Evolutionary conservation across 2,797 vertebrate species (phyloP), one percentile per base, ranked within the genome.

Genomic region (Xiphophorus birchmanni): DNA sequence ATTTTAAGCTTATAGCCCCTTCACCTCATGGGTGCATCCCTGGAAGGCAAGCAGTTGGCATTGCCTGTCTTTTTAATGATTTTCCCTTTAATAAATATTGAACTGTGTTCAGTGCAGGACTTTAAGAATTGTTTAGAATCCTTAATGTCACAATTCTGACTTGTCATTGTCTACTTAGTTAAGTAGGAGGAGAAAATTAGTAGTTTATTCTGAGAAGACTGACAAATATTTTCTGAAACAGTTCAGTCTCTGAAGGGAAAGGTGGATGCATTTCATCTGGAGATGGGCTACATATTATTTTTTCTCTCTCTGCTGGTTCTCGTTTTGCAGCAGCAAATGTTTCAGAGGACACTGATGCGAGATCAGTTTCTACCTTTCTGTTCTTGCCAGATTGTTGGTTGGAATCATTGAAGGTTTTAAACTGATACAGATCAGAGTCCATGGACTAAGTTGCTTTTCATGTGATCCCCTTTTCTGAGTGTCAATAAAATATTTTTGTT

Each of bases 221-320:
- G 37, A 23, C n/a, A 75, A 2, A 26, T 71, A 17, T 18, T 75
- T 21, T 74, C 23, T 40, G 10, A 50, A 26, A 7, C 10, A 40
- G 21, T 52, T 13, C 13, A 21, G 10, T 77, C 7, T 1, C 5
- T 45, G 50, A 80, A 44, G 79, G 88, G 87, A 88, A 92, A 89
- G 11, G 37, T 81, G 91, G 90, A 94, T 94, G 92, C 93, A 94
- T 94, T 86, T 92, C 18, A 54, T 82, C 76, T 76, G 85, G 85
- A 88, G 63, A 77, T 86, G 40, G 78, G 47, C 83, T 84, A 82
- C 76, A 81, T 37, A 11, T 9, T 56, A 15, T 63, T 29, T 60
- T 60, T 17, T 58, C 26, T 32, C 5, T 56, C 76, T 92, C 82
- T 87, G 84, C 71, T 87, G 77, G 79, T 87, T 90, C 78, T 87